Evolutionary conservation across 1,140 invertebrate species (phyloP).

Genomic region (Drosophila dunni): DNA sequence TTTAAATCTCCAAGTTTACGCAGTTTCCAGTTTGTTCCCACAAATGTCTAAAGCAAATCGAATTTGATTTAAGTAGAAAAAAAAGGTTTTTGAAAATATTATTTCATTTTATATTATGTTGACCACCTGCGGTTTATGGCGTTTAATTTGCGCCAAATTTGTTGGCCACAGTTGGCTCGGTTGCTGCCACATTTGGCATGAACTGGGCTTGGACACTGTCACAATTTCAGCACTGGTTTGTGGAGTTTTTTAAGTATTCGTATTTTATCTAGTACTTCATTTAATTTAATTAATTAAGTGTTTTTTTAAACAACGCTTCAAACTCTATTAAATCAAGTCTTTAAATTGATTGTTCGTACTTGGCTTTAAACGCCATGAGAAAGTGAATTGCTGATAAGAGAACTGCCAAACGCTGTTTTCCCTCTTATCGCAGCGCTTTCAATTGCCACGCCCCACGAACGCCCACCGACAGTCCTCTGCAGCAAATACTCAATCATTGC

Average conservation of each 20-base stretch:
- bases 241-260: background rate
- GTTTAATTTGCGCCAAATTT: slow-evolving; percentile 74
- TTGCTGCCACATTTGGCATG: slow-evolving; percentile 4
- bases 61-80: slow-evolving; percentile 60
- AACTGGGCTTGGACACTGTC: background rate
- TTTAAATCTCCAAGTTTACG: slow-evolving; percentile 38
- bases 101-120: slow-evolving; percentile 36
- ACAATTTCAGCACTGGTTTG: slow-evolving; percentile 6
- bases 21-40: slow-evolving; percentile 57
- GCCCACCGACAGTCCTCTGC: background rate
- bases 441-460: background rate
- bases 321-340: background rate
- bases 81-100: slow-evolving; percentile 49
- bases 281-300: no score
- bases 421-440: background rate
- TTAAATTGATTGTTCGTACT: no score
- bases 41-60: slow-evolving; percentile 65
- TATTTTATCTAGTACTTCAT: no score
- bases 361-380: background rate
- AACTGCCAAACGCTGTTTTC: background rate
- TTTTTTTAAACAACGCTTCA: background rate
- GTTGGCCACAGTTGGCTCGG: slow-evolving; percentile 38
- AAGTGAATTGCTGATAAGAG: slow-evolving; percentile 22
- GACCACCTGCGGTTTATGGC: slow-evolving; percentile 61
- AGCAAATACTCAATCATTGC: slow-evolving; percentile 49